A percentile compares a stretch with the other conserved stretches of the same genome.
These are phyloP conservation scores for Scylla paramamosain DNA, from an alignment of 1,140 invertebrate genomes.

Conservation along the genomic window DNA sequence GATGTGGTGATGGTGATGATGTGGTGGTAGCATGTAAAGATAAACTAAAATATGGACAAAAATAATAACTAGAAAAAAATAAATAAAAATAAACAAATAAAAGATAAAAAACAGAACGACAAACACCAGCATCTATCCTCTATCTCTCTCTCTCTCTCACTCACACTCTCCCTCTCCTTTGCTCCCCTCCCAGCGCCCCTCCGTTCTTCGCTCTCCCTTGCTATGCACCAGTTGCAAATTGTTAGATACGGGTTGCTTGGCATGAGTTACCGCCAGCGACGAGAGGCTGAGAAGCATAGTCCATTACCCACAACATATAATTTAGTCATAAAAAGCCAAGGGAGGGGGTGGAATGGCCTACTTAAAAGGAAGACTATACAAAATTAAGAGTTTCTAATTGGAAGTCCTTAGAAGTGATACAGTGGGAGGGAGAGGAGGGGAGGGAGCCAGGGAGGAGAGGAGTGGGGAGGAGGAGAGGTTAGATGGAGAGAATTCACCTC, in stretches of 20 bases:
- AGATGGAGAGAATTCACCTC: background rate
- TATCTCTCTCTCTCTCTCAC: background rate
- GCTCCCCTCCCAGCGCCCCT: background rate
- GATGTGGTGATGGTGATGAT: background rate
- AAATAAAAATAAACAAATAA: too few relatives aligned
- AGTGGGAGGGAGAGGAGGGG: background rate
- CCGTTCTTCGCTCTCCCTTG: background rate
- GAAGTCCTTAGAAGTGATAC: constrained; percentile 57
- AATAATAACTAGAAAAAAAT: too few relatives aligned
- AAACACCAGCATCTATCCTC: background rate
- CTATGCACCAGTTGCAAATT: constrained; percentile 46
- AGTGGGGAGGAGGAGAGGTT: background rate
- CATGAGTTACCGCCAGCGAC: background rate
- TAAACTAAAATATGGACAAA: background rate
- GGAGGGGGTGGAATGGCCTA: constrained; percentile 48
- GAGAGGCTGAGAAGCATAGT: constrained; percentile 36
- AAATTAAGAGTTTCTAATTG: constrained; percentile 69
- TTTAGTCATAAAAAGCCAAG: constrained; percentile 62
- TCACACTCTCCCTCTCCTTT: background rate
- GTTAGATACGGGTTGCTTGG: constrained; percentile 38
- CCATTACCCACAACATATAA: constrained; percentile 63
- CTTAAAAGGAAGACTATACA: constrained; percentile 67
- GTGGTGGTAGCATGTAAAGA: background rate
- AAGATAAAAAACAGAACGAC: too few relatives aligned
- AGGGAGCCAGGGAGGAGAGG: background rate